Conservation (phyloP, 2,113 vertebrate species). For the Syngnathus scovelli region DNA sequence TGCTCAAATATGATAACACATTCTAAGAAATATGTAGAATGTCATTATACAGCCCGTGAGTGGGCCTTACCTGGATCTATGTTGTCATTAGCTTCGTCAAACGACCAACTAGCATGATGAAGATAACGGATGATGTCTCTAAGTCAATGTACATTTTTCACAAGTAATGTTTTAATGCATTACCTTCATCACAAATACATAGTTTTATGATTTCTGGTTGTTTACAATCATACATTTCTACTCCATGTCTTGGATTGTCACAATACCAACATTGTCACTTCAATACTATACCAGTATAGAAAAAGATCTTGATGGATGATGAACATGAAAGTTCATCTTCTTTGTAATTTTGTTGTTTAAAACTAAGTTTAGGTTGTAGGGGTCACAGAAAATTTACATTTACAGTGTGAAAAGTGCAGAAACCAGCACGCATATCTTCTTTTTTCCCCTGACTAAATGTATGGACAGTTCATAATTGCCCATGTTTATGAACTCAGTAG, state of each 20-base stretch:
- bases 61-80: background rate
- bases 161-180: background rate
- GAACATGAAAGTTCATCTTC: background rate
- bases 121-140: background rate
- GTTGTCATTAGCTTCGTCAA: background rate
- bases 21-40: background rate
- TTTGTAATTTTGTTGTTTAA: background rate
- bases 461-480: background rate
- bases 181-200: background rate
- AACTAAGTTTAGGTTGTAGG: background rate
- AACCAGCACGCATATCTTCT: background rate
- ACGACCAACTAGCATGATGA: background rate
- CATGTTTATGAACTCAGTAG: too few relatives aligned
- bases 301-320: background rate
- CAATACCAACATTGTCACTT: background rate
- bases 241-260: background rate
- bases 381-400: background rate
- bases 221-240: background rate
- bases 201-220: background rate
- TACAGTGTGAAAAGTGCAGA: background rate
- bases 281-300: background rate
- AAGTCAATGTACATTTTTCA: background rate
- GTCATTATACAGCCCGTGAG: too few relatives aligned
- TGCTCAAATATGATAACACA: background rate
- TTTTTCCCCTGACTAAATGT: background rate